Conservation (phyloP, 1,140 invertebrate genomes). For the Bombus polaris region DNA sequence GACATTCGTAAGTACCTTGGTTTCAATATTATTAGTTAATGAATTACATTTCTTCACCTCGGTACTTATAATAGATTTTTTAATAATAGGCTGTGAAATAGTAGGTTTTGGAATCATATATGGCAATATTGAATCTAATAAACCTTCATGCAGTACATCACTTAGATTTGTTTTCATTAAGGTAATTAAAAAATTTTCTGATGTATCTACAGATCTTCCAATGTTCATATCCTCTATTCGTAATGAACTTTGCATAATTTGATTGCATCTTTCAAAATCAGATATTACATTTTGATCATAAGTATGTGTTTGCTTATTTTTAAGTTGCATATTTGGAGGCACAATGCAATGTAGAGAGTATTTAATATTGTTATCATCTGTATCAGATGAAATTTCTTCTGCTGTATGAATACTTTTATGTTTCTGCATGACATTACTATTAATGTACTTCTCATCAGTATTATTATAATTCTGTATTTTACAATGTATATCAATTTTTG, state of each 20-base stretch:
- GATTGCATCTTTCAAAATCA: constrained; percentile 5
- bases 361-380: background rate
- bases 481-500: constrained; percentile 77
- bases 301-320: background rate
- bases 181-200: constrained; percentile 70
- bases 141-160: constrained; percentile 89
- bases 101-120: constrained; percentile 84
- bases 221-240: constrained; percentile 43
- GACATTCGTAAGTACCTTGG: constrained; percentile 29
- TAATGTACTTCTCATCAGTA: background rate
- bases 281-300: background rate
- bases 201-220: constrained; percentile 47
- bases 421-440: constrained; percentile 20
- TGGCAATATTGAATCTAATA: constrained; percentile 90
- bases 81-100: constrained; percentile 83
- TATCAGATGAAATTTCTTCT: background rate
- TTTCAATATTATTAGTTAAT: constrained; percentile 57
- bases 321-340: background rate
- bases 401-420: background rate
- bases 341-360: background rate
- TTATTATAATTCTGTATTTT: constrained; percentile 41
- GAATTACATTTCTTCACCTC: constrained; percentile 83
- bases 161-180: constrained; percentile 83
- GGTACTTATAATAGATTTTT: constrained; percentile 77
- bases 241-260: background rate